phyloP scores from a whole-genome alignment of 2,888 invertebrate species.

The Pterobdella sp. region DNA sequence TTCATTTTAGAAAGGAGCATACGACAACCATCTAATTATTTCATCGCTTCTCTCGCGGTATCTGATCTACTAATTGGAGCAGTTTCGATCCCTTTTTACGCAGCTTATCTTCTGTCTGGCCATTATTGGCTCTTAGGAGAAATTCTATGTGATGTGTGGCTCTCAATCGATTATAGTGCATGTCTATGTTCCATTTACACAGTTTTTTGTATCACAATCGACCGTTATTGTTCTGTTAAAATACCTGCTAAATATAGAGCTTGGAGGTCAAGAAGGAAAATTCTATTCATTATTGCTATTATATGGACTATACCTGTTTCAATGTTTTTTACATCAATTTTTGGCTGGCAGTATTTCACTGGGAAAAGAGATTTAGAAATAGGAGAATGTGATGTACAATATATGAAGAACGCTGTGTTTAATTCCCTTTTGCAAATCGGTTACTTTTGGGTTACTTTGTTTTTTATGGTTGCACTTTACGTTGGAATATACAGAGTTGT shows the following conservation, averaged over 20 bases:
- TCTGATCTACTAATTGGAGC: constrained; percentile 92
- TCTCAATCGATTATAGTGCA: constrained; percentile 96
- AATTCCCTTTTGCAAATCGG: constrained; percentile 92
- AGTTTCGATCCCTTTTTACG: constrained; percentile 67
- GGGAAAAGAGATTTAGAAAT: constrained; percentile 78
- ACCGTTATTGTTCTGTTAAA: constrained; percentile 95
- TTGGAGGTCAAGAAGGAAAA: constrained; percentile 85
- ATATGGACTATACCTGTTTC: constrained; percentile 94
- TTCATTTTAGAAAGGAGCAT: constrained; percentile 84
- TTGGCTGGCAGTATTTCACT: constrained; percentile 97
- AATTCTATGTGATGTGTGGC: constrained; percentile 90
- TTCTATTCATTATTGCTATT: constrained; percentile 87
- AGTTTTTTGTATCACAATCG: constrained; percentile 94
- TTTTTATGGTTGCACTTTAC: constrained; percentile 87
- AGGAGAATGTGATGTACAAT: constrained; percentile 89
- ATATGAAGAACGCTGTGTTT: constrained; percentile 90
- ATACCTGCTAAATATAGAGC: constrained; percentile 92
- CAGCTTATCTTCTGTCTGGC: constrained; percentile 88
- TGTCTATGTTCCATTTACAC: constrained; percentile 93
- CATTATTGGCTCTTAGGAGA: constrained; percentile 89
- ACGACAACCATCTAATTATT: constrained; percentile 86
- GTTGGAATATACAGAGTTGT: constrained; percentile 95
- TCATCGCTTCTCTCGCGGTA: constrained; percentile 93
- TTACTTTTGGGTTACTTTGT: constrained; percentile 92
- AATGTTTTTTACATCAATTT: constrained; percentile 92